Evolutionary conservation across 2,888 invertebrate species (phyloP), one percentile per base, ranked within the genome.

Genomic region (Agrotis ipsilon): DNA sequence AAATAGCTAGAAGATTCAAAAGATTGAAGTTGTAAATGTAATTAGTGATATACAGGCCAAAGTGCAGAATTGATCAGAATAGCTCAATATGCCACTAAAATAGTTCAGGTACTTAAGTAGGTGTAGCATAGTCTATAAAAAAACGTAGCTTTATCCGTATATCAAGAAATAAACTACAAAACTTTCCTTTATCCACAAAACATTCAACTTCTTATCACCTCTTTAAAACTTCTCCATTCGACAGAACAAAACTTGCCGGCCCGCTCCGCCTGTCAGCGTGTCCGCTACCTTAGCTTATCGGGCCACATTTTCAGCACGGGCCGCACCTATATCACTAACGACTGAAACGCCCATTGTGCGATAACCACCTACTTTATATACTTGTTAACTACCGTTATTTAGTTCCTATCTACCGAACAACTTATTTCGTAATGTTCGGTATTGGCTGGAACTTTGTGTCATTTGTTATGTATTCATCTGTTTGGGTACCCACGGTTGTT

Each of bases 241-340:
- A 57, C 45, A 75, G 45, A 46, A 39, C 49, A 39, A 13, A 55
- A 24, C 32, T 45, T 7, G 11, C 18, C 45, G n/a, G 14, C 13
- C 49, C 75, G 80, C 75, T 66, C 18, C 54, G 32, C 52, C 27
- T 16, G 54, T 54, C 70, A 57, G 52, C 4, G n/a, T 58, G 65
- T 45, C 48, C 88, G 86, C 89, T 85, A 68, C 68, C 62, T 59
- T 24, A 70, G 74, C 87, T 90, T 92, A 92, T 92, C 92, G 89
- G 84, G 79, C 78, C 80, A 86, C 91, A 90, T 91, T 92, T 91
- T 88, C 88, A 88, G 89, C 89, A 87, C 91, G 90, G 85, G 86
- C 89, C 88, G 85, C 90, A 90, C 91, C 92, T 92, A 90, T 85
- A 90, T 92, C 91, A 91, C 92, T 92, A 93, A 93, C 91, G 92